These are phyloP conservation scores for Drosophila yakuba DNA, from an alignment of 1,140 invertebrate species.

Conservation along the genomic window DNA sequence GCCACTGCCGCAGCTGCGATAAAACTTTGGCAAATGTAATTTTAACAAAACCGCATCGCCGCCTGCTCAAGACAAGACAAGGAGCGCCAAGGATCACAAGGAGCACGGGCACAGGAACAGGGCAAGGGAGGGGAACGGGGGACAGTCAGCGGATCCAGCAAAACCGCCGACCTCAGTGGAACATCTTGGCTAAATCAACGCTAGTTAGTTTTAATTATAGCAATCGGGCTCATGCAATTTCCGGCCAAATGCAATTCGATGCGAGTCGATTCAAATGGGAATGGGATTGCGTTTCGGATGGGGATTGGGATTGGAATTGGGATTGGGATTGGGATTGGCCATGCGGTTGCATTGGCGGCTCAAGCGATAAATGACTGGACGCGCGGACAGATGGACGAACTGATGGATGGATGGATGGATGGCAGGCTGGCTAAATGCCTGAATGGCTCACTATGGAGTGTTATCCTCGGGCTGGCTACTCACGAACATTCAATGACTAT, in stretches of 20 bases:
- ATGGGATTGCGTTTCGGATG: neutral
- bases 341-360: slow-evolving; percentile 6
- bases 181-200: slow-evolving; percentile 74
- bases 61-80: slow-evolving; percentile 70
- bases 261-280: slow-evolving; percentile 30
- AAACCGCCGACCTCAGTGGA: slow-evolving; percentile 40
- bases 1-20: slow-evolving; percentile 65
- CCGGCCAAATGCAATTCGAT: slow-evolving; percentile 53
- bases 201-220: slow-evolving; percentile 78
- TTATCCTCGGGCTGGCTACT: neutral
- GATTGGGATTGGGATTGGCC: neutral
- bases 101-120: neutral
- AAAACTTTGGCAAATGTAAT: slow-evolving; percentile 82
- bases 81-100: slow-evolving; percentile 8
- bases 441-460: slow-evolving; percentile 2
- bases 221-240: slow-evolving; percentile 74
- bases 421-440: neutral
- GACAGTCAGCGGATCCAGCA: neutral
- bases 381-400: slow-evolving; percentile 1
- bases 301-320: neutral
- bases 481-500: neutral
- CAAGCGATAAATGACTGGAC: slow-evolving; percentile 16
- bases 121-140: no score
- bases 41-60: slow-evolving; percentile 82
- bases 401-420: slow-evolving; percentile 1